Percentiles rank a stretch among this genome's conserved stretches.
phyloP scores from a whole-genome alignment of 2,113 vertebrate genomes.

The Naja naja region DNA sequence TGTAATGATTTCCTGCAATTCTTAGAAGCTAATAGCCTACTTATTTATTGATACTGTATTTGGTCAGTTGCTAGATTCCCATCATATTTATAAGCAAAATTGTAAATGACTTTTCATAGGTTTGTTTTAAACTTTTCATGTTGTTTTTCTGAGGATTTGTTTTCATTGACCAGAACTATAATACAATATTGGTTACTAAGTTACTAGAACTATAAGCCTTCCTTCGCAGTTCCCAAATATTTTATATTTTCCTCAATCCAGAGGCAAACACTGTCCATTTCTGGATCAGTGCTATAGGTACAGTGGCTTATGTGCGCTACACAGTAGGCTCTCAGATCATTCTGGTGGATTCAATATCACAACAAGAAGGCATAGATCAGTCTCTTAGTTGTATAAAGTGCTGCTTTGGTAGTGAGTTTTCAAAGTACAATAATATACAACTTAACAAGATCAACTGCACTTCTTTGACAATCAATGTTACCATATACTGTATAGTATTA shows the following conservation, averaged over 20 bases:
- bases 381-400: neutral
- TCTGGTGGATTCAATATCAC: neutral
- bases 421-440: constrained; percentile 44
- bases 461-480: constrained; percentile 49
- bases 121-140: neutral
- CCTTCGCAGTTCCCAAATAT: neutral
- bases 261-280: neutral
- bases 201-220: neutral
- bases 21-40: neutral
- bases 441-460: constrained; percentile 46
- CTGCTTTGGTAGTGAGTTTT: constrained; percentile 37
- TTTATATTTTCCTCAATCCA: neutral
- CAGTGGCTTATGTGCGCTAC: neutral
- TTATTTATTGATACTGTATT: neutral
- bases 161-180: neutral
- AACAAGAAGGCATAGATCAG: neutral
- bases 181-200: neutral
- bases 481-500: constrained; percentile 23
- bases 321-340: neutral
- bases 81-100: neutral
- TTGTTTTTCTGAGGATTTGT: neutral
- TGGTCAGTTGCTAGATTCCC: neutral
- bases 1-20: neutral
- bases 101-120: neutral
- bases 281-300: constrained; percentile 15